Percentiles rank a stretch among this genome's conserved stretches.
phyloP scores from a whole-genome alignment of 2,113 vertebrate genomes.

The Aramus guarauna region DNA sequence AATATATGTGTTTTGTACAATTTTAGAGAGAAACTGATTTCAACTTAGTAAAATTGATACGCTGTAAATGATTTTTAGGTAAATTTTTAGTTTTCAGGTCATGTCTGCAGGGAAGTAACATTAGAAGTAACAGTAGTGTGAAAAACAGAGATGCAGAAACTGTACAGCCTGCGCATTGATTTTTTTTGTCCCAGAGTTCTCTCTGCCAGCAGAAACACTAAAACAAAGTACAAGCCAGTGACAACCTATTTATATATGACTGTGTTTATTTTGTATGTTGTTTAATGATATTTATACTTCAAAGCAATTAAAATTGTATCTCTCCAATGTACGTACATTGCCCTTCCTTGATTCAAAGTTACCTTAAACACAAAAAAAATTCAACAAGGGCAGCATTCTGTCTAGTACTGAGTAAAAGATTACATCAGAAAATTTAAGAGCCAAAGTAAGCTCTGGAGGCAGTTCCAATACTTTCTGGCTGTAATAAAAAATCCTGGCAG shows the following conservation, averaged over 20 bases:
- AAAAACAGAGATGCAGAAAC: slow-evolving; percentile 58
- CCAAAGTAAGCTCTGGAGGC: not conserved
- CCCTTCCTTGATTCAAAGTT: not conserved
- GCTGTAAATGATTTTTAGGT: slow-evolving; percentile 40
- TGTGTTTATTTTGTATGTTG: not conserved
- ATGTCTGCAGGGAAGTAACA: slow-evolving; percentile 40
- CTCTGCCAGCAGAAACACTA: slow-evolving; percentile 28
- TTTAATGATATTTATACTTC: not conserved
- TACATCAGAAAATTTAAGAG: not conserved
- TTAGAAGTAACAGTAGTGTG: slow-evolving; percentile 19
- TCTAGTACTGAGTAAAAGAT: not conserved
- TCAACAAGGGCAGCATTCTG: not conserved
- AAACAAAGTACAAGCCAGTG: slow-evolving; percentile 6
- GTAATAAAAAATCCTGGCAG: not conserved
- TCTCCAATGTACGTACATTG: rapidly evolving
- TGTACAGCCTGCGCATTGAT: not conserved
- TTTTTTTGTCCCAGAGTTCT: not conserved
- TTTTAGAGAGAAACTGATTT: slow-evolving; percentile 1
- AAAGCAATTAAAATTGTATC: not conserved
- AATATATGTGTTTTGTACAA: not conserved
- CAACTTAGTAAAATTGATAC: slow-evolving; percentile 21
- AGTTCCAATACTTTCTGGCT: not conserved
- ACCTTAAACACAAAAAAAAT: not conserved
- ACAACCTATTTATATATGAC: not conserved
- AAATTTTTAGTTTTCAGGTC: slow-evolving; percentile 47